Conservation (phyloP, 2,888 invertebrate genomes). For the Amiota minor region DNA sequence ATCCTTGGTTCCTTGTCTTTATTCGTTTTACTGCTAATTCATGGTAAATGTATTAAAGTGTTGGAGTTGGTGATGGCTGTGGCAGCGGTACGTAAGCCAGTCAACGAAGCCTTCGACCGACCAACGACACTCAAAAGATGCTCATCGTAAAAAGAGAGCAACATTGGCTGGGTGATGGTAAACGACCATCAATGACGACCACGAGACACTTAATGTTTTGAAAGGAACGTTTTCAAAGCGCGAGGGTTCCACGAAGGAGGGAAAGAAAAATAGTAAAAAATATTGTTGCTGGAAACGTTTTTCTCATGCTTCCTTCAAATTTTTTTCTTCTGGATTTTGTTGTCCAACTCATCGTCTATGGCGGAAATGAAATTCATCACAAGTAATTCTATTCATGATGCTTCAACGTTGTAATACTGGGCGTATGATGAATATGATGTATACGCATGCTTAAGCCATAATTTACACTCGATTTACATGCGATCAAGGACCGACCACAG, state of each 20-base stretch:
- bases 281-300: not conserved
- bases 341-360: not conserved
- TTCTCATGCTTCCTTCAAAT: not conserved
- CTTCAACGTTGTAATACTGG: not conserved
- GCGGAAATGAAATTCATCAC: constrained; percentile 46
- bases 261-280: constrained; percentile 40
- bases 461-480: constrained; percentile 59
- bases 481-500: constrained; percentile 7
- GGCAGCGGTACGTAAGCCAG: too few relatives aligned
- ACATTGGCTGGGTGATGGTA: not conserved
- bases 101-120: not conserved
- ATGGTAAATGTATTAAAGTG: constrained; percentile 31
- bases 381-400: constrained; percentile 40
- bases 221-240: not conserved
- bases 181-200: constrained; percentile 38
- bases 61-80: too few relatives aligned
- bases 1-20: constrained; percentile 38
- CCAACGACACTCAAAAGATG: not conserved
- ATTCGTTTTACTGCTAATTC: constrained; percentile 54
- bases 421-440: constrained; percentile 45
- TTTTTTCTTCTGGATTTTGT: not conserved
- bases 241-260: too few relatives aligned
- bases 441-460: constrained; percentile 50
- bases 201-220: constrained; percentile 30
- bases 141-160: not conserved